phyloP scores from a whole-genome alignment of 2,888 invertebrate species.

The Spodoptera exigua region DNA sequence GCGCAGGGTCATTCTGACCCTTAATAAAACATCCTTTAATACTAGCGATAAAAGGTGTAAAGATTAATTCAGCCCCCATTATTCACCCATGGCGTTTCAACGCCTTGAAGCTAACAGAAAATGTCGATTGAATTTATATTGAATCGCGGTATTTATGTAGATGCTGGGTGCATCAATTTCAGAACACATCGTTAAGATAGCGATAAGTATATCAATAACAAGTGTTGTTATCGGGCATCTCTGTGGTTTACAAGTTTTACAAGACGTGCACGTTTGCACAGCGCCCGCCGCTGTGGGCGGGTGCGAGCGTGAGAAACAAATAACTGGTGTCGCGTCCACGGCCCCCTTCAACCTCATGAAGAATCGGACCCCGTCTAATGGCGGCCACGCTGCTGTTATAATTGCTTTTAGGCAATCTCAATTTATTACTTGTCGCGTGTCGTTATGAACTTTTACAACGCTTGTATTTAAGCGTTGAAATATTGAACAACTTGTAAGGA shows the following conservation, averaged over 20 bases:
- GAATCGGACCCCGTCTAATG: constrained; percentile 67
- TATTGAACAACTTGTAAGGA: constrained; percentile 48
- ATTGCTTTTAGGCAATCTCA: constrained; percentile 71
- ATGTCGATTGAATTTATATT: constrained; percentile 35
- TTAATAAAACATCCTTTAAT: constrained; percentile 49
- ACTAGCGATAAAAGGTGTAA: constrained; percentile 42
- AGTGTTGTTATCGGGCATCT: constrained; percentile 58
- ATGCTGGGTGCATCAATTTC: constrained; percentile 50
- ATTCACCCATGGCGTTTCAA: constrained; percentile 23
- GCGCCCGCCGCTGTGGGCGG: constrained; percentile 78
- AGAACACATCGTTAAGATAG: constrained; percentile 54
- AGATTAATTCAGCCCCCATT: constrained; percentile 33
- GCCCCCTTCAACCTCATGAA: constrained; percentile 62
- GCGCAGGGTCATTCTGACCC: constrained; percentile 40
- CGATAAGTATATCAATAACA: constrained; percentile 58
- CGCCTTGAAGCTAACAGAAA: constrained; percentile 19
- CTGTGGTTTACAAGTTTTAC: constrained; percentile 55
- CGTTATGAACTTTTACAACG: constrained; percentile 52
- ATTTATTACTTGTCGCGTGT: constrained; percentile 68
- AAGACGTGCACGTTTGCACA: constrained; percentile 67
- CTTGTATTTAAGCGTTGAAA: constrained; percentile 45
- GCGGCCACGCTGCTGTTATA: constrained; percentile 67
- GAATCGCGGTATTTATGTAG: constrained; percentile 43
- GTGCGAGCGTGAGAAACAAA: constrained; percentile 87
- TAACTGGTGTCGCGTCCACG: constrained; percentile 78